Percentiles rank a stretch among this genome's conserved stretches.
These are phyloP conservation scores for Patella caerulea DNA, from an alignment of 2,888 invertebrate species.

Conservation along the genomic window DNA sequence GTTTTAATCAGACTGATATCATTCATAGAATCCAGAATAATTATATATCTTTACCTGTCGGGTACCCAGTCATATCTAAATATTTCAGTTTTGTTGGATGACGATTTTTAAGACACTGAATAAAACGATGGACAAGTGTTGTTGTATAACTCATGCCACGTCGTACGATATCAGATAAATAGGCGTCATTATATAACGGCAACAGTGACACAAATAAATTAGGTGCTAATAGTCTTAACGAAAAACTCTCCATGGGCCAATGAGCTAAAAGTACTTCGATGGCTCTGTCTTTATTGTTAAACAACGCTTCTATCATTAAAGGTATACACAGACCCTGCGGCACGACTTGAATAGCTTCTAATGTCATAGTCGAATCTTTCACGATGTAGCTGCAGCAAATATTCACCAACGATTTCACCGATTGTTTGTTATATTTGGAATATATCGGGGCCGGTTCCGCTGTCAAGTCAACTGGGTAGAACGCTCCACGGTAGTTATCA, in stretches of 20 bases:
- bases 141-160: constrained; percentile 66
- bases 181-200: constrained; percentile 53
- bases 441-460: constrained; percentile 27
- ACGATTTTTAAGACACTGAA: constrained; percentile 64
- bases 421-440: constrained; percentile 5
- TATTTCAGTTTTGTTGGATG: constrained; percentile 56
- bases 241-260: constrained; percentile 61
- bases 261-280: constrained; percentile 59
- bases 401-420: constrained; percentile 52
- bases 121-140: constrained; percentile 63
- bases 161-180: constrained; percentile 53
- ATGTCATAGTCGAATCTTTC: constrained; percentile 54
- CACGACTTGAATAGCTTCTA: constrained; percentile 36
- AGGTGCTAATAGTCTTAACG: constrained; percentile 58
- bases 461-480: constrained; percentile 57
- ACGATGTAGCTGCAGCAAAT: constrained; percentile 58
- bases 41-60: constrained; percentile 54
- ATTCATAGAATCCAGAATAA: too few species aligned
- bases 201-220: constrained; percentile 53
- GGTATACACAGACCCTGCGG: constrained; percentile 32
- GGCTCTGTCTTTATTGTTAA: constrained; percentile 56
- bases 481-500: constrained; percentile 58
- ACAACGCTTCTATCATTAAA: constrained; percentile 51
- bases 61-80: constrained; percentile 66
- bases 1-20: too few species aligned